Percentiles rank a stretch among this genome's conserved stretches.
phyloP scores from a whole-genome alignment of 2,888 invertebrate genomes.

The Eupithecia pulchellata region DNA sequence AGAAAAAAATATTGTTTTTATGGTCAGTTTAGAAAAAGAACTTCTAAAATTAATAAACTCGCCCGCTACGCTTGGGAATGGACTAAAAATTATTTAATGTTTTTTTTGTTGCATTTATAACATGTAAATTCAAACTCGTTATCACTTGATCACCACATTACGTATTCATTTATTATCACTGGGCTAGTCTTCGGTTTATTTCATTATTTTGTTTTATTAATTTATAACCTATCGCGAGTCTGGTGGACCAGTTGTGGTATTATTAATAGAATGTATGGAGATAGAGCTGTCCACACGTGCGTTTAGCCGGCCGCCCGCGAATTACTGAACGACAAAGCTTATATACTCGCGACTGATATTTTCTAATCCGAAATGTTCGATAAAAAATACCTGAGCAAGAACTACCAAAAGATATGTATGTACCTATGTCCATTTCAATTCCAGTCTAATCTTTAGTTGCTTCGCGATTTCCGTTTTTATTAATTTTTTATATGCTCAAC shows the following conservation, averaged over 20 bases:
- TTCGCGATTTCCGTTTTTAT: too few relatives aligned
- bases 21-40: not conserved
- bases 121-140: not conserved
- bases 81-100: not conserved
- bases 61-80: not conserved
- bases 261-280: not conserved
- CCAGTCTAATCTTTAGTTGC: too few relatives aligned
- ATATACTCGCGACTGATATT: conserved; percentile 29
- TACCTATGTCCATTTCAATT: too few relatives aligned
- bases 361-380: conserved; percentile 32
- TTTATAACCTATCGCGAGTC: too few relatives aligned
- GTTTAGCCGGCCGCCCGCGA: conserved; percentile 19
- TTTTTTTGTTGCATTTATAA: not conserved
- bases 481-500: too few relatives aligned
- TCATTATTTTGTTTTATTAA: not conserved
- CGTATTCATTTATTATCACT: not conserved
- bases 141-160: not conserved
- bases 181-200: not conserved
- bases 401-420: too few relatives aligned
- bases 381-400: not conserved
- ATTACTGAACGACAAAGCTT: conserved; percentile 32
- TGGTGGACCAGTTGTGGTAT: not conserved
- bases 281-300: conserved; percentile 25
- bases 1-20: not conserved
- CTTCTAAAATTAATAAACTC: not conserved